A percentile compares a stretch with the other conserved stretches of the same genome.
phyloP scores from a whole-genome alignment of 2,113 vertebrate genomes.

The Taxidea taxus region DNA sequence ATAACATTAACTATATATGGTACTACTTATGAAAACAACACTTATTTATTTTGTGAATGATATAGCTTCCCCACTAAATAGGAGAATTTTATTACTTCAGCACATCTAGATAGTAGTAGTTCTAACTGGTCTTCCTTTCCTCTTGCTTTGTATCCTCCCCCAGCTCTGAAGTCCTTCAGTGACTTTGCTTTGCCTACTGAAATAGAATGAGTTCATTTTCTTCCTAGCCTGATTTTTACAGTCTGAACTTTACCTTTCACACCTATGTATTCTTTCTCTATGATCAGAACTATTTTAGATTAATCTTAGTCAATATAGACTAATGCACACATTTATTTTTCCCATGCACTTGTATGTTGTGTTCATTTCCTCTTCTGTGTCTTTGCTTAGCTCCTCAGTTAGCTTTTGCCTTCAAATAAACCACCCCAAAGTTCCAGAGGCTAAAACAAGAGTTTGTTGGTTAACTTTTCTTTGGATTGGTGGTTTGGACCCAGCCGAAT shows the following conservation, averaged over 20 bases:
- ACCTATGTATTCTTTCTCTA: neutral
- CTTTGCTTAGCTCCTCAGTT: neutral
- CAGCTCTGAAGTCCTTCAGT: neutral
- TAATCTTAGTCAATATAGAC: neutral
- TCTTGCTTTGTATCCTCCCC: neutral
- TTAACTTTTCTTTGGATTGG: neutral
- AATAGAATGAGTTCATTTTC: neutral
- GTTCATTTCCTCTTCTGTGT: conserved; percentile 2
- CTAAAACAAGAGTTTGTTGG: neutral
- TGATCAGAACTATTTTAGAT: neutral
- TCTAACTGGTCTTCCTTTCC: neutral
- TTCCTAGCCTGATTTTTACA: neutral
- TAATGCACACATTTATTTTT: neutral
- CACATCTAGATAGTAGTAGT: neutral
- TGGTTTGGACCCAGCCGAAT: neutral
- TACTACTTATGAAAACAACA: conserved; percentile 4
- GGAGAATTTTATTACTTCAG: neutral
- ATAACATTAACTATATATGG: neutral
- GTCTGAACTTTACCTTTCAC: neutral
- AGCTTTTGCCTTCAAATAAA: conserved; percentile 36
- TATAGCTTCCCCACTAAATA: neutral
- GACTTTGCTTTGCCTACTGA: neutral
- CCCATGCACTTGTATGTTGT: neutral
- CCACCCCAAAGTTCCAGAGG: neutral
- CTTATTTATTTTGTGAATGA: conserved; percentile 37